These are phyloP conservation scores for Pachyseris speciosa DNA, from an alignment of 64 coral and sea anemone species.

Conservation along the genomic window DNA sequence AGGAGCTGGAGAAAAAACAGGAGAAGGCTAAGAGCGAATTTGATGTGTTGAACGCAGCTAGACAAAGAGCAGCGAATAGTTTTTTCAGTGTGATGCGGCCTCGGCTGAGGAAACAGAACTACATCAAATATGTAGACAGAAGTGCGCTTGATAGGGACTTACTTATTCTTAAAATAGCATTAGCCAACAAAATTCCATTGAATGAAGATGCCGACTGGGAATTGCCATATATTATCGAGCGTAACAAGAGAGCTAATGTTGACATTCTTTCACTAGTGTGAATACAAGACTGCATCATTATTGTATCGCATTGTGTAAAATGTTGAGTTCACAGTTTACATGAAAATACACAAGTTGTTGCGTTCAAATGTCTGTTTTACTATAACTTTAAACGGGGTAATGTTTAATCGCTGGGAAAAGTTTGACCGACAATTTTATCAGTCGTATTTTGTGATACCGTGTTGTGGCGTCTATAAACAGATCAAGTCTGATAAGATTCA, in stretches of 20 bases:
- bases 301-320: too few relatives aligned
- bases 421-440: too few relatives aligned
- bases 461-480: too few relatives aligned
- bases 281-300: too few relatives aligned
- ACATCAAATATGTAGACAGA: slow-evolving; percentile 42
- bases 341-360: too few relatives aligned
- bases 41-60: background rate
- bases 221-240: slow-evolving; percentile 47
- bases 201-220: slow-evolving; percentile 20
- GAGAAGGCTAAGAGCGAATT: slow-evolving; percentile 20
- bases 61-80: slow-evolving; percentile 32
- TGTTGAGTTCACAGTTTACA: too few relatives aligned
- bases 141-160: slow-evolving; percentile 32
- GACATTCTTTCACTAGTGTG: background rate
- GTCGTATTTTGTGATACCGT: too few relatives aligned
- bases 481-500: too few relatives aligned
- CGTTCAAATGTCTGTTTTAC: too few relatives aligned
- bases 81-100: slow-evolving; percentile 60
- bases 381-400: too few relatives aligned
- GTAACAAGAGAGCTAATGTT: background rate
- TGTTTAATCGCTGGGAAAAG: too few relatives aligned
- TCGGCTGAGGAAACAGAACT: slow-evolving; percentile 50
- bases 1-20: slow-evolving; percentile 39
- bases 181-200: slow-evolving; percentile 43
- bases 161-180: slow-evolving; percentile 15